Evolutionary conservation across 2,797 vertebrate genomes (phyloP).

Genomic region (Pantherophis vulpinus): DNA sequence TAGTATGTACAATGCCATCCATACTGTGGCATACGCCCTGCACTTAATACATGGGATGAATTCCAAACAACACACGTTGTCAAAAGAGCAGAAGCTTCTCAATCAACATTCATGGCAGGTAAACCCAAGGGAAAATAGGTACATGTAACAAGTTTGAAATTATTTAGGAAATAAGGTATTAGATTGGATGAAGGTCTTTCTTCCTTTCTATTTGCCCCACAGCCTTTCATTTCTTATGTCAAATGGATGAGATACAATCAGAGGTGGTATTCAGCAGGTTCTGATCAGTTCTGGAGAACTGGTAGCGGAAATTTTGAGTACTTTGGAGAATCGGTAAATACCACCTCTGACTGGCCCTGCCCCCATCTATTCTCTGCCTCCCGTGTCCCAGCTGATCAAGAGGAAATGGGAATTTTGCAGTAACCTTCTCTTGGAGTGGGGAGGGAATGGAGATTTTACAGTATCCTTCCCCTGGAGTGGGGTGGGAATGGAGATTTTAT

Average conservation of each 20-base stretch:
- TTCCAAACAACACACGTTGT: not conserved
- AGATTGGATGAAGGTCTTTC: not conserved
- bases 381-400: too few species aligned
- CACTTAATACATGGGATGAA: not conserved
- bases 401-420: too few species aligned
- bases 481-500: too few species aligned
- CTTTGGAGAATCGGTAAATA: too few species aligned
- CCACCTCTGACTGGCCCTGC: too few species aligned
- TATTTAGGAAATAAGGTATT: not conserved
- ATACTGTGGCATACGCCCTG: not conserved
- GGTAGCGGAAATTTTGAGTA: too few species aligned
- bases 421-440: too few species aligned
- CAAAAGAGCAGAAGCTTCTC: not conserved
- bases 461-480: too few species aligned
- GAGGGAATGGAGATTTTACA: too few species aligned
- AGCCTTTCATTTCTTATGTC: not conserved
- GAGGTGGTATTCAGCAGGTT: too few species aligned
- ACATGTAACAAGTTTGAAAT: not conserved
- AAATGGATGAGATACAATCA: not conserved
- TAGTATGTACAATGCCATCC: not conserved
- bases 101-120: not conserved
- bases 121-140: not conserved
- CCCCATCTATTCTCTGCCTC: too few species aligned
- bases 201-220: not conserved
- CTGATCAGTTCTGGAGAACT: too few species aligned